These are phyloP conservation scores for Microtus montanus DNA, from an alignment of 2,113 vertebrate species.

Conservation along the genomic window DNA sequence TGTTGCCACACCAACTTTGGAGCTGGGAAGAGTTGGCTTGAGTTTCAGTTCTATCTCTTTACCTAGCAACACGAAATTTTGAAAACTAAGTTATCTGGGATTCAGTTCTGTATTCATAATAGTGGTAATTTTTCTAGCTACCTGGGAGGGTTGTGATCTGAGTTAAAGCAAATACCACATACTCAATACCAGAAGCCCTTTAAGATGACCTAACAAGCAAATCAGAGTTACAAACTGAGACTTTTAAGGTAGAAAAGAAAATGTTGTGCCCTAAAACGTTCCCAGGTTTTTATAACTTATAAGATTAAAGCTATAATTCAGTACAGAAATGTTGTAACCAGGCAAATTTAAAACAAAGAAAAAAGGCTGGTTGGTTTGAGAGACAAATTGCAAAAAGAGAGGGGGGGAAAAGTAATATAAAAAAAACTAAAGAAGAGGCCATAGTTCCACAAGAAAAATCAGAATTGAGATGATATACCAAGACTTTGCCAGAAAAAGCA, in stretches of 20 bases:
- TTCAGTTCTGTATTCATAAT: neutral
- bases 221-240: neutral
- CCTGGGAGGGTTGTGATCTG: neutral
- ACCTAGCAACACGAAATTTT: neutral
- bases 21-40: neutral
- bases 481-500: neutral
- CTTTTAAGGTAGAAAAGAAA: neutral
- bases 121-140: neutral
- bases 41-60: constrained; percentile 28
- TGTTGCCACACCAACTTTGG: neutral
- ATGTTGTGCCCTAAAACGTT: neutral
- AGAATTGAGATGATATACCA: neutral
- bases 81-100: neutral
- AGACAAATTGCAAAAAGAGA: neutral
- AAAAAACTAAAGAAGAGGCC: neutral
- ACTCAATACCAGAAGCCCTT: neutral
- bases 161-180: neutral
- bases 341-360: constrained; percentile 29
- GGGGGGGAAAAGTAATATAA: neutral
- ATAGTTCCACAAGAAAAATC: constrained; percentile 2
- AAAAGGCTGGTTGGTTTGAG: neutral
- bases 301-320: neutral
- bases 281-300: neutral
- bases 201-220: neutral
- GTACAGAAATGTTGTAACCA: neutral